A percentile compares a stretch with the other conserved stretches of the same genome.
Evolutionary conservation across 2,888 invertebrate species (phyloP).

Genomic region (Leptopilina drosophilae): DNA sequence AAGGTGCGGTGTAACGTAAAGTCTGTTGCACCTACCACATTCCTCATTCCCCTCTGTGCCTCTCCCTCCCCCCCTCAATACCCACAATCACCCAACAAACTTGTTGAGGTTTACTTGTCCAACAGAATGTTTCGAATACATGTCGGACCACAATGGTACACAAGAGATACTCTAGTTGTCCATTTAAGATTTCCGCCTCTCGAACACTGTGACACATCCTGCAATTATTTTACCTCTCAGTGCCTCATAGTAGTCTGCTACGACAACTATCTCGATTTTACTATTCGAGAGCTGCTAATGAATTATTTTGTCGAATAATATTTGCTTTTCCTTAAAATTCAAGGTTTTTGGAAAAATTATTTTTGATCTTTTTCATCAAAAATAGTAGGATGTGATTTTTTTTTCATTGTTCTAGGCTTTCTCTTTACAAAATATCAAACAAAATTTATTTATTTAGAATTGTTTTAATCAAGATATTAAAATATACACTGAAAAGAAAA

Average conservation of each 20-base stretch:
- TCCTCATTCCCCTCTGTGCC: not conserved
- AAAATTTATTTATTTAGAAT: too few species aligned
- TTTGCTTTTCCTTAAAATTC: too few species aligned
- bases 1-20: conserved; percentile 43
- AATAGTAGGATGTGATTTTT: too few species aligned
- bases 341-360: too few species aligned
- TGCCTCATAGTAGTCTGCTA: not conserved
- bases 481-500: too few species aligned
- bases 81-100: conserved; percentile 42
- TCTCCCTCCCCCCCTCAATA: not conserved
- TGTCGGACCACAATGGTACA: conserved; percentile 10
- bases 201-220: not conserved
- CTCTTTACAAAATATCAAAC: too few species aligned
- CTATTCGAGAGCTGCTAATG: too few species aligned
- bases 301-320: too few species aligned
- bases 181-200: conserved; percentile 20
- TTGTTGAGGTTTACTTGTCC: conserved; percentile 53
- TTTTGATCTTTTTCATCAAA: too few species aligned
- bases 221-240: not conserved
- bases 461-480: too few species aligned
- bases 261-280: not conserved
- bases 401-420: too few species aligned
- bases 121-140: conserved; percentile 41
- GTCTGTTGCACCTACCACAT: conserved; percentile 46
- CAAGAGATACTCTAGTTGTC: not conserved